These are phyloP conservation scores for Haemorhous mexicanus DNA, from an alignment of 2,113 vertebrate genomes.

Conservation along the genomic window DNA sequence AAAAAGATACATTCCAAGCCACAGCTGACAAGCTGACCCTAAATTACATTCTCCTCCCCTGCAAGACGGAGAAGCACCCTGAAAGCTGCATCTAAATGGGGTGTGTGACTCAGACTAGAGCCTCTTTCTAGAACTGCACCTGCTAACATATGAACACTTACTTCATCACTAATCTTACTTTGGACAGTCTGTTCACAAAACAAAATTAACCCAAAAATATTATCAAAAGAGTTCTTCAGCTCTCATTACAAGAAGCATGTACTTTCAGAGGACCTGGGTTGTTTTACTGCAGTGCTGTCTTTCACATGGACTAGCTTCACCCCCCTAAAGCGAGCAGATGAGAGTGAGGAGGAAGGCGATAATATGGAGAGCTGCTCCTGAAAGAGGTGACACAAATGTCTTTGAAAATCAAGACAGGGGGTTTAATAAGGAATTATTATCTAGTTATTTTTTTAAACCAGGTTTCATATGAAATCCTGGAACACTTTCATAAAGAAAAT, in stretches of 20 bases:
- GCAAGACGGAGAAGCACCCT: not conserved
- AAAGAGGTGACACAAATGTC: not conserved
- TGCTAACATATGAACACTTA: not conserved
- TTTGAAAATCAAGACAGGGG: not conserved
- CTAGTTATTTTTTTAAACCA: not conserved
- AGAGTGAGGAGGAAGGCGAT: not conserved
- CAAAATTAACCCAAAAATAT: not conserved
- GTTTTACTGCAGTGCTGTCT: not conserved
- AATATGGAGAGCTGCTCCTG: not conserved
- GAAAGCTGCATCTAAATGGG: not conserved
- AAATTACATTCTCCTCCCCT: not conserved
- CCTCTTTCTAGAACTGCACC: not conserved
- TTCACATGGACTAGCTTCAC: not conserved
- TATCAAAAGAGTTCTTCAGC: not conserved
- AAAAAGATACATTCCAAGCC: not conserved
- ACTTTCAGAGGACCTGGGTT: not conserved
- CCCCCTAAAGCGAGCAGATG: not conserved
- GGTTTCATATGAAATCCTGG: not conserved
- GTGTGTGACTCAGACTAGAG: not conserved
- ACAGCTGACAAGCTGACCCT: not conserved
- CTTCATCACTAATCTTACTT: not conserved
- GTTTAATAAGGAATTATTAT: not conserved
- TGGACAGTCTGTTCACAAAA: not conserved
- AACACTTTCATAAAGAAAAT: not conserved
- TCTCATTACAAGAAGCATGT: not conserved